These are phyloP conservation scores for Dusona sp. DNA, from an alignment of 2,888 invertebrate genomes.

Conservation along the genomic window DNA sequence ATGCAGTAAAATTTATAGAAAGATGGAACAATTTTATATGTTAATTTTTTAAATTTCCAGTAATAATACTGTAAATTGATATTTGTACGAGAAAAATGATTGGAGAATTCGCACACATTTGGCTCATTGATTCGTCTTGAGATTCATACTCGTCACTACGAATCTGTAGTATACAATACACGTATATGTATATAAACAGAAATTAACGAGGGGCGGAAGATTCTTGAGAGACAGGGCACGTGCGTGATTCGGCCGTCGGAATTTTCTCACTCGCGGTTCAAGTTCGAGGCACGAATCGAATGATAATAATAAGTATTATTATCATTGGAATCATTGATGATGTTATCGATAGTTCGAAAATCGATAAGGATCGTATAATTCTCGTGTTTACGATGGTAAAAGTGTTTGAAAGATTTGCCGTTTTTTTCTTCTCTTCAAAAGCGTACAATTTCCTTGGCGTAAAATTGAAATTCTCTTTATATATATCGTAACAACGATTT, in stretches of 20 bases:
- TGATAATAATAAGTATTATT: conserved; percentile 38
- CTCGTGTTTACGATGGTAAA: conserved; percentile 29
- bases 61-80: not conserved
- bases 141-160: conserved; percentile 40
- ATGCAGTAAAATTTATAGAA: not conserved
- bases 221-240: conserved; percentile 64
- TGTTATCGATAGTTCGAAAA: conserved; percentile 13
- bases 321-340: conserved; percentile 30
- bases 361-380: conserved; percentile 20
- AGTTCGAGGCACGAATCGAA: conserved; percentile 11
- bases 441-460: not conserved
- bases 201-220: conserved; percentile 61
- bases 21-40: not conserved
- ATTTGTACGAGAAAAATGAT: not conserved
- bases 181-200: conserved; percentile 28
- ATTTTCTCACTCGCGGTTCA: conserved; percentile 12
- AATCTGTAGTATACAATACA: conserved; percentile 14
- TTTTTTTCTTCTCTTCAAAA: not conserved
- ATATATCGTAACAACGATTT: not conserved
- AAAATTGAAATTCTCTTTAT: not conserved
- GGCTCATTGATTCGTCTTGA: conserved; percentile 62
- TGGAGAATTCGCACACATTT: conserved; percentile 25
- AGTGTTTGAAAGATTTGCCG: conserved; percentile 7
- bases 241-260: conserved; percentile 62
- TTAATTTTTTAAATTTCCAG: not conserved